Conservation (phyloP, 2,113 vertebrate species). For the Tringa solitaria region DNA sequence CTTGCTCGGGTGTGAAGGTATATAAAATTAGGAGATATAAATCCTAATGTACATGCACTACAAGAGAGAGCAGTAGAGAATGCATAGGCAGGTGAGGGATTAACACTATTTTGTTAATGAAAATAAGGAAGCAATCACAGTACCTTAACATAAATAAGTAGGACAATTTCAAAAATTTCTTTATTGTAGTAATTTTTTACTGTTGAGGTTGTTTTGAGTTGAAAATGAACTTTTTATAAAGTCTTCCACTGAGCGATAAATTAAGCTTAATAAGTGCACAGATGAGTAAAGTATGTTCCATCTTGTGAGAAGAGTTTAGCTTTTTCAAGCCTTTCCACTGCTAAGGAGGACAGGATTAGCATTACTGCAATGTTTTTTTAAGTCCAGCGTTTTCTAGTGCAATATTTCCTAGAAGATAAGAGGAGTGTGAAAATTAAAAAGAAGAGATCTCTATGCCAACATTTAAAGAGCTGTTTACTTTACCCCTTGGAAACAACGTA, state of each 20-base stretch:
- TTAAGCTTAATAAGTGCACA: constrained; percentile 27
- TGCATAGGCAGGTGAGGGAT: background rate
- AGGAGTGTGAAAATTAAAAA: constrained; percentile 43
- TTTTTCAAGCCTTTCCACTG: constrained; percentile 15
- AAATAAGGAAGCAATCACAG: background rate
- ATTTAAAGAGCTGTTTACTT: constrained; percentile 1
- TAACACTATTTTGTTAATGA: background rate
- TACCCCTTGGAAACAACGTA: background rate
- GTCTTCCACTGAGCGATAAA: constrained; percentile 26
- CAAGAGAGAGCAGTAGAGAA: background rate
- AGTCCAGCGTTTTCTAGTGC: constrained; percentile 24
- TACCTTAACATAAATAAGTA: background rate
- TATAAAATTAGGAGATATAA: background rate
- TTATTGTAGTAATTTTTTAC: background rate
- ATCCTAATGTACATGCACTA: background rate
- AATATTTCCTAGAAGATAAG: constrained; percentile 36
- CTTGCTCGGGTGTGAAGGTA: background rate
- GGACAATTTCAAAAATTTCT: background rate
- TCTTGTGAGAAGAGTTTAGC: constrained; percentile 29
- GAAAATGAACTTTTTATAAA: constrained; percentile 33
- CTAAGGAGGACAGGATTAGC: constrained; percentile 42
- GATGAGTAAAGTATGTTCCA: constrained; percentile 18
- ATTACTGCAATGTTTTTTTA: background rate
- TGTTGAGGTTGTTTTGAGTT: background rate
- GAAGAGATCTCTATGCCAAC: background rate